Conservation (phyloP, 2,113 vertebrate species). For the Leiothrix lutea region DNA sequence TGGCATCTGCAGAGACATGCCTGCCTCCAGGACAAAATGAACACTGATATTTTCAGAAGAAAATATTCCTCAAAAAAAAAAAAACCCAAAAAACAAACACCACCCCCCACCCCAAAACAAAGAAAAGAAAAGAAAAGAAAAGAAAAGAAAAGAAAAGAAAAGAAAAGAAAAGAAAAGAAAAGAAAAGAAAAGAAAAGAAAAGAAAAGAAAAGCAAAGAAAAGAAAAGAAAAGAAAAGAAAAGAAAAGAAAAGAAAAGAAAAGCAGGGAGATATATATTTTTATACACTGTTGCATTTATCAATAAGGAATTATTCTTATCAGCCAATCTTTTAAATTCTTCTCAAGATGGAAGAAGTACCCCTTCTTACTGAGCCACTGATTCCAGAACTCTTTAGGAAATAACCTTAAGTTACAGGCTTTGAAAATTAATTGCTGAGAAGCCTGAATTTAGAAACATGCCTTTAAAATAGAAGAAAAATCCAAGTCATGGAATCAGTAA, state of each 20-base stretch:
- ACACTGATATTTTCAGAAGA: background rate
- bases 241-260: no score
- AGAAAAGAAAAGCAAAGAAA: no score
- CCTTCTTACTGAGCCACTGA: background rate
- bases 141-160: no score
- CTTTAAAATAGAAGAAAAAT: background rate
- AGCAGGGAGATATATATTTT: background rate
- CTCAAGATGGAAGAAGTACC: background rate
- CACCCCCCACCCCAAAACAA: no score
- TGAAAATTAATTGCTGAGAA: background rate
- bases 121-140: no score
- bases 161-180: no score
- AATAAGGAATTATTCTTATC: background rate
- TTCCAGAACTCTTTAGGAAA: background rate
- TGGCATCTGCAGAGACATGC: background rate
- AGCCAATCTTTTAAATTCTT: background rate
- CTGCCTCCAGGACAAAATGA: background rate
- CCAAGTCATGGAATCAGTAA: rapidly evolving
- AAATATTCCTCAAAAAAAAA: background rate
- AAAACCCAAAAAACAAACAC: background rate
- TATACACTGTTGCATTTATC: background rate
- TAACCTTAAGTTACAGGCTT: background rate
- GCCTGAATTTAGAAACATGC: background rate
- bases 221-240: no score
- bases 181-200: no score